Evolutionary conservation across 2,797 vertebrate genomes (phyloP), one percentile per base, ranked within the genome.

Genomic region (Pogoniulus pusillus): DNA sequence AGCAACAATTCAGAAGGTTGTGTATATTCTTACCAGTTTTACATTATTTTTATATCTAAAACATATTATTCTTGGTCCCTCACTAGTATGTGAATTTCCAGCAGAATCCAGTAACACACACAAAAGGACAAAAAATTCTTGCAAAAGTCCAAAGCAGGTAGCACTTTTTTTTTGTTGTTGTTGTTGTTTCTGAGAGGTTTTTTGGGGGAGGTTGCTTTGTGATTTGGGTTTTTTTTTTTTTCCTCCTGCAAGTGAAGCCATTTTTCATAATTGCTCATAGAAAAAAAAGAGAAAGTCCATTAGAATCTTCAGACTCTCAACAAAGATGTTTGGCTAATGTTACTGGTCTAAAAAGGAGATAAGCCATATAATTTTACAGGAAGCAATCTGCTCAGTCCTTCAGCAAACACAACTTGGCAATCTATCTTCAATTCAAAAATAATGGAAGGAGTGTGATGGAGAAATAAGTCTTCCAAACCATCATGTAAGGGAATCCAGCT

Each of bases 401-500:
- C 94, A 91, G 93, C 93, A 97, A 96, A 96, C 69, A 94, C 78
- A 96, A 93, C 89, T 90, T 92, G 89, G 87, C 93, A 96, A 96
- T 96, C 82, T 95, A 94, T 97, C 96, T 97, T 97, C 96, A 94
- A 74, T 83, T 94, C 80, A 90, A 96, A 97, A 96, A 94, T 96
- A 94, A 93, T 93, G 95, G 96, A 93, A 96, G 93, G 82, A 96
- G 88, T 54, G 9, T 89, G 94, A 95, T 88, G 91, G 77, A 92
- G 93, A 97, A 96, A 51, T 63, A 90, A 73, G 88, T 95, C 97
- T 97, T 97, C 89, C 81, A 90, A 90, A 93, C 89, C 96, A 93
- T 98, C 97, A 98, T 2, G 96, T 98, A 91, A 98, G 98, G 71
- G 98, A 98, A 96, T 98, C 98, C 98, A 98, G 97, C 97, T 98